Conservation (phyloP, 2,113 vertebrate species). For the Oryzias curvinotus region DNA sequence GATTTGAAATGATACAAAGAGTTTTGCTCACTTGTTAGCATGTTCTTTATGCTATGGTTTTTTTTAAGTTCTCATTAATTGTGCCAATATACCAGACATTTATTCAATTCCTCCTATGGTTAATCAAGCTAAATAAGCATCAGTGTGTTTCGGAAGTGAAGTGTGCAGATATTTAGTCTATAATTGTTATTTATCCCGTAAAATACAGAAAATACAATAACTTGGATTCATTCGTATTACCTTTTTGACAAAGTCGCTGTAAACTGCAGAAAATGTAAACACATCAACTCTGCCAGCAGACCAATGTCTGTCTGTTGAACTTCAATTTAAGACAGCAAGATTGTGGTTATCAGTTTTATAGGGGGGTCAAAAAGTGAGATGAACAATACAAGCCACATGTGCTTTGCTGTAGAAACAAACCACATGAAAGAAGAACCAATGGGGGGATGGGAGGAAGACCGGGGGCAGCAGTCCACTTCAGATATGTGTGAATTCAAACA, state of each 20-base stretch:
- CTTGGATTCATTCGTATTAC: too few species aligned
- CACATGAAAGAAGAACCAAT: slow-evolving; percentile 68
- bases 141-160: too few species aligned
- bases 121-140: too few species aligned
- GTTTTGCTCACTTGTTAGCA: too few species aligned
- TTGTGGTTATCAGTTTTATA: slow-evolving; percentile 44
- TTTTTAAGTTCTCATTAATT: too few species aligned
- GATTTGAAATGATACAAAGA: too few species aligned
- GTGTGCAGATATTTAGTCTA: too few species aligned
- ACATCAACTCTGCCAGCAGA: slow-evolving; percentile 12
- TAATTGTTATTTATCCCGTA: too few species aligned
- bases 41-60: too few species aligned
- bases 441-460: slow-evolving; percentile 45
- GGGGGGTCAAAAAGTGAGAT: slow-evolving; percentile 37
- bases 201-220: too few species aligned
- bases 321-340: slow-evolving; percentile 37
- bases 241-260: not conserved
- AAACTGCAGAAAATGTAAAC: slow-evolving; percentile 3
- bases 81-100: too few species aligned
- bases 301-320: slow-evolving; percentile 29
- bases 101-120: too few species aligned
- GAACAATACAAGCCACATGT: slow-evolving; percentile 71
- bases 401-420: slow-evolving; percentile 49
- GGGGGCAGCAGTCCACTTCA: slow-evolving; percentile 64
- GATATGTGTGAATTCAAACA: slow-evolving; percentile 68